Conservation (phyloP, 2,797 vertebrate genomes). For the Glyptemys insculpta region DNA sequence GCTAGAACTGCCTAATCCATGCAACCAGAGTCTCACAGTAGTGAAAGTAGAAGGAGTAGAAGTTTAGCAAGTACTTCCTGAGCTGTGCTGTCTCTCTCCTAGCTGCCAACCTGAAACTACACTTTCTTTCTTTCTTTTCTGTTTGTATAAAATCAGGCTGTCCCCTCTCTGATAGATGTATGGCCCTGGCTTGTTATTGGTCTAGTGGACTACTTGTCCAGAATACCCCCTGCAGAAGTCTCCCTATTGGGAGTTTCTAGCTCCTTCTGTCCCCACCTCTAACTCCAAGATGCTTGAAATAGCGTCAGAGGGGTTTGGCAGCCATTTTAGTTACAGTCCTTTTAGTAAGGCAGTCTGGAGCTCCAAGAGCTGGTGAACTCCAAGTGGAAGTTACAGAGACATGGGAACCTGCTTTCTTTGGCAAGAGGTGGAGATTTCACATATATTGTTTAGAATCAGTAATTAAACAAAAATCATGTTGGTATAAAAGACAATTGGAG, state of each 20-base stretch:
- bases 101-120: background rate
- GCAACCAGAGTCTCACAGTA: background rate
- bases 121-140: background rate
- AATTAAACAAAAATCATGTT: background rate
- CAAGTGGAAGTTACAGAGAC: background rate
- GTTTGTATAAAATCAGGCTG: background rate
- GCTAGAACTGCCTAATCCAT: background rate
- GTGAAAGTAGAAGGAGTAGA: background rate
- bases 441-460: background rate
- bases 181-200: background rate
- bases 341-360: background rate
- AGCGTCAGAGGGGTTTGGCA: background rate
- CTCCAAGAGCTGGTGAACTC: background rate
- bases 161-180: background rate
- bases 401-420: background rate
- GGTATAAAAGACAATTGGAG: background rate
- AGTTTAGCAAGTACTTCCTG: background rate
- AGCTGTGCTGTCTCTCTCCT: background rate
- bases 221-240: background rate
- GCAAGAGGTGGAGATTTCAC: background rate
- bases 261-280: background rate
- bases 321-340: background rate
- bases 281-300: background rate
- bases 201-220: background rate
- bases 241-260: background rate